Evolutionary conservation across 2,797 vertebrate genomes (phyloP), one percentile per base, ranked within the genome.

Genomic region (Periparus ater): DNA sequence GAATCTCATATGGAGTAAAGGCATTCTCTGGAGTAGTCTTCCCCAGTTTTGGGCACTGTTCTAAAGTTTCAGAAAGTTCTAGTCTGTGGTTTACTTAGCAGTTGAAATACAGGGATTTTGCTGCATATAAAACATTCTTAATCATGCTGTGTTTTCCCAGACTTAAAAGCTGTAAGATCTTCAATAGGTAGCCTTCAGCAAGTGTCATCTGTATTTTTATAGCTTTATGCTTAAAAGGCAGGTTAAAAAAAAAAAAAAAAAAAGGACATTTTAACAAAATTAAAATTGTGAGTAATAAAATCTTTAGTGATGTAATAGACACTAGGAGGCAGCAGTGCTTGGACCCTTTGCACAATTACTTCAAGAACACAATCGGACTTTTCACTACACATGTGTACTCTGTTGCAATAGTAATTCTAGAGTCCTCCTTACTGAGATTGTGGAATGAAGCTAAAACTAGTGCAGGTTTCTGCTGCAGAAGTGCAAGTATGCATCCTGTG

Each of bases 271-370:
- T 55, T 66, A 42, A 20, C 17, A 45, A 85, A 50, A 62, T 50
- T 38, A 2, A 55, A 85, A 44, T 10, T 21, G 7, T 47, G 38
- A 67, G 9, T 62, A 80, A 67, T 38, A 20, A 80, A 91, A 67
- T 45, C 29, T 77, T 73, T 67, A 53, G 36, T 17, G n/a, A 77
- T 80, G 34, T 13, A 62, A 27, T 30, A 6, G 44, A 93, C 72
- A 30, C 83, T 48, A 91, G 82, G 89, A 92, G 89, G 89, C 92
- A 96, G 91, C 88, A 92, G 53, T 58, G 68, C 61, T 77, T 80
- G 68, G 72, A 89, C 75, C 65, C 50, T 92, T 73, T 38, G 23
- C 40, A 36, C n/a, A 29, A 38, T 45, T 34, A 27, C 51, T 82
- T 76, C 48, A 76, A 1, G 47, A 75, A 36, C 26, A 36, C 42